Percentiles rank a stretch among this genome's conserved stretches.
These are phyloP conservation scores for Neoniphon sammara DNA, from an alignment of 2,797 vertebrate species.

Conservation along the genomic window DNA sequence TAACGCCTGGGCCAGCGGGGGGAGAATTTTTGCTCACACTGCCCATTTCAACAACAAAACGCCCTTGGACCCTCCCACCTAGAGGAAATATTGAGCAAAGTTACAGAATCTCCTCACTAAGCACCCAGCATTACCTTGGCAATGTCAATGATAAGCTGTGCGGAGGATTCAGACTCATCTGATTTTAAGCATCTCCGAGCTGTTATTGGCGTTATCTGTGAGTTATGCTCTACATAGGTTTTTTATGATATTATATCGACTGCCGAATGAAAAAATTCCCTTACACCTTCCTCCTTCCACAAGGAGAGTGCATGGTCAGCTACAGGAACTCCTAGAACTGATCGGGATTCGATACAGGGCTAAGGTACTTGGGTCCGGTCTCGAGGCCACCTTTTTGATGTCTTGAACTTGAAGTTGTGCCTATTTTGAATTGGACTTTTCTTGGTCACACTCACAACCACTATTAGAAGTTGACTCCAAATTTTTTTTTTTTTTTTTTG, in stretches of 20 bases:
- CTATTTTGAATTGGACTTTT: not conserved
- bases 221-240: conserved; percentile 61
- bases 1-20: conserved; percentile 36
- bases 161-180: conserved; percentile 57
- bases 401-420: conserved; percentile 9
- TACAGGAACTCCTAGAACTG: conserved; percentile 13
- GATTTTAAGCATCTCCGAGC: conserved; percentile 61
- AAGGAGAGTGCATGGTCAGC: not conserved
- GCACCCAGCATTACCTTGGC: conserved; percentile 54
- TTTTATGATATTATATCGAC: conserved; percentile 54
- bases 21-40: conserved; percentile 24
- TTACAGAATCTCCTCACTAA: conserved; percentile 59
- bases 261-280: conserved; percentile 15
- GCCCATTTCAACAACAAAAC: conserved; percentile 53
- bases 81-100: conserved; percentile 56
- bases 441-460: no score
- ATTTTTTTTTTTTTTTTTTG: no score
- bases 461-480: no score
- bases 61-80: conserved; percentile 50
- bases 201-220: conserved; percentile 61
- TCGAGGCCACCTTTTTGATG: conserved; percentile 13
- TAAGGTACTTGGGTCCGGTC: conserved; percentile 20
- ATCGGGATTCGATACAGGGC: not conserved
- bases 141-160: conserved; percentile 64
- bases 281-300: no score